Conservation (phyloP, 1,140 invertebrate species). For the Bombus terrestris region DNA sequence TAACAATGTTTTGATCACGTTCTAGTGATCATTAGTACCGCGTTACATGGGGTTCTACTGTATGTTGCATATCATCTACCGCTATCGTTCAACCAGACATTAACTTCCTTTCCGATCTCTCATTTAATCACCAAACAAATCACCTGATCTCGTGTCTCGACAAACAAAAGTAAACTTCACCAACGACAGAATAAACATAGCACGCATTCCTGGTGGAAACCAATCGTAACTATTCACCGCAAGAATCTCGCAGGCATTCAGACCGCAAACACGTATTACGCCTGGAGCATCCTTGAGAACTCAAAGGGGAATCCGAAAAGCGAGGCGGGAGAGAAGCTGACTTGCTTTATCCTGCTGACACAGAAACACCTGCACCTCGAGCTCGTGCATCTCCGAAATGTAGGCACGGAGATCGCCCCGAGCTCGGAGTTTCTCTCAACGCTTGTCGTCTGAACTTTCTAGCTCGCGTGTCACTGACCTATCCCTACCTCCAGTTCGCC, state of each 20-base stretch:
- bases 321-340: background rate
- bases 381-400: conserved; percentile 39
- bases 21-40: too few relatives aligned
- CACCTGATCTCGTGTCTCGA: too few relatives aligned
- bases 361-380: conserved; percentile 29
- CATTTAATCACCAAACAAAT: background rate
- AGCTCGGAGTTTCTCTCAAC: conserved; percentile 59
- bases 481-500: conserved; percentile 41
- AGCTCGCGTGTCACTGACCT: conserved; percentile 72
- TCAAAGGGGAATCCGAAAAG: conserved; percentile 18
- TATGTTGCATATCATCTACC: too few relatives aligned
- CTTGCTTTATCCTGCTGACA: conserved; percentile 13
- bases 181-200: background rate
- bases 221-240: background rate
- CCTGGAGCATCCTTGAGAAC: background rate
- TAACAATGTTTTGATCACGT: too few relatives aligned
- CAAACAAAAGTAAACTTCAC: background rate
- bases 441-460: conserved; percentile 73
- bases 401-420: conserved; percentile 55
- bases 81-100: too few relatives aligned
- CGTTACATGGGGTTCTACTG: too few relatives aligned
- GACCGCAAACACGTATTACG: background rate
- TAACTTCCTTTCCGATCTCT: background rate
- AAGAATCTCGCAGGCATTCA: background rate
- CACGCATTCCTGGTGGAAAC: background rate